Base-by-base conservation (phyloP, 2,797 vertebrate genomes). In the Rhodeus uyekii region DNA sequence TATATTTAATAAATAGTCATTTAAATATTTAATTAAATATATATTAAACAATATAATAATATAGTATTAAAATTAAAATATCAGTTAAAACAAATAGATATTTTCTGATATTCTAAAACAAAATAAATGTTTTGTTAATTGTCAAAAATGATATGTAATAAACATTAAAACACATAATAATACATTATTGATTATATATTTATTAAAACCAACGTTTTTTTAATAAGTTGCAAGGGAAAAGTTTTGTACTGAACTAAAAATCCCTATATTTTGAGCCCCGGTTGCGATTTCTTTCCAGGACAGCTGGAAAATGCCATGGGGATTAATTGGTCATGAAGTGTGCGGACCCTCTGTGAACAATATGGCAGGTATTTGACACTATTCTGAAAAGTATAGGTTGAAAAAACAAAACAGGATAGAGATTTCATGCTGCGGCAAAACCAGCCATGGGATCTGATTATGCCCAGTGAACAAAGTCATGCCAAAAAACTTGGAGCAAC, bases 401-500 rank as follows among this genome's bases (percentile, higher is more conserved):
- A n/a, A n/a, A 53, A 53, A n/a, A 13, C 8, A 39, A 73, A 27
- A 5, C 12, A 2, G 29, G 42, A 80, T 80, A 46, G 39, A 72
- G 78, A 61, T 71, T 72, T 71, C 27, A 72, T 34, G 39, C 34
- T 53, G 36, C 34, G 3, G n/a, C 53, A 48, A 50, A 73, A 39
- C 42, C 78, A 74, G 71, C n/a, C 77, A 65, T 48, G 77, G 61
- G 78, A 74, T 19, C 68, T 24, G 61, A 80, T 73, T 76, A 36
- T 81, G 42, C 78, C 83, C 78, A 81, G 39, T 13, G 39, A 75
- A 80, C 83, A 76, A 68, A 84, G 64, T 82, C 73, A 78, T 65
- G 78, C 90, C 90, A 92, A 86, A 87, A 76, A 86, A 48, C 76
- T 87, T 80, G 85, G 89, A 90, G 88, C 88, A 90, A 88, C 82